These are phyloP conservation scores for Platycnemis pennipes DNA, from an alignment of 2,888 invertebrate genomes.

Conservation along the genomic window DNA sequence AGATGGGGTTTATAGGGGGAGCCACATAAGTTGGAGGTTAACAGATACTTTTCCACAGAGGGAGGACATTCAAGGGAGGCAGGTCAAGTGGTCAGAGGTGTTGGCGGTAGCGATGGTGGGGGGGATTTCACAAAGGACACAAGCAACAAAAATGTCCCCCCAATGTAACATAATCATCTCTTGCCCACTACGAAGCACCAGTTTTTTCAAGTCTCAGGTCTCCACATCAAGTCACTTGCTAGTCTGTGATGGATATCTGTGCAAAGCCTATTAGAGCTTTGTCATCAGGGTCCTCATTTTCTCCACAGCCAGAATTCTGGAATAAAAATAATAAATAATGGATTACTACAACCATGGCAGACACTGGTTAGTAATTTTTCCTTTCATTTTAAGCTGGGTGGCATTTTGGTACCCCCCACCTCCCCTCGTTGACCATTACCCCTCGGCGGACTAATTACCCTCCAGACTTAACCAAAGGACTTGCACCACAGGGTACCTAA, in stretches of 20 bases:
- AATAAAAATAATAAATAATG: constrained; percentile 74
- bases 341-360: too few relatives aligned
- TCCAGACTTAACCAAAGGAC: too few relatives aligned
- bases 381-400: too few relatives aligned
- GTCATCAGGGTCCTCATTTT: constrained; percentile 94
- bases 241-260: constrained; percentile 97
- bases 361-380: too few relatives aligned
- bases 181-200: constrained; percentile 66
- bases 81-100: constrained; percentile 60
- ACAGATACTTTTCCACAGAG: constrained; percentile 47
- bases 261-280: constrained; percentile 97
- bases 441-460: too few relatives aligned
- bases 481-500: too few relatives aligned
- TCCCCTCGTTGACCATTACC: too few relatives aligned
- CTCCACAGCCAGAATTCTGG: constrained; percentile 85
- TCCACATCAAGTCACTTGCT: constrained; percentile 74
- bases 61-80: constrained; percentile 38
- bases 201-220: constrained; percentile 50
- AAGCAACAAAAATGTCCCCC: constrained; percentile 34
- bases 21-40: constrained; percentile 18
- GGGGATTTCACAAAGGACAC: constrained; percentile 34
- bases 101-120: constrained; percentile 23
- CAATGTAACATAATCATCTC: constrained; percentile 20
- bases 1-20: constrained; percentile 16
- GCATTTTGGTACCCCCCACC: too few relatives aligned